Conservation (phyloP, 2,797 vertebrate genomes). For the Loriculus beryllinus region DNA sequence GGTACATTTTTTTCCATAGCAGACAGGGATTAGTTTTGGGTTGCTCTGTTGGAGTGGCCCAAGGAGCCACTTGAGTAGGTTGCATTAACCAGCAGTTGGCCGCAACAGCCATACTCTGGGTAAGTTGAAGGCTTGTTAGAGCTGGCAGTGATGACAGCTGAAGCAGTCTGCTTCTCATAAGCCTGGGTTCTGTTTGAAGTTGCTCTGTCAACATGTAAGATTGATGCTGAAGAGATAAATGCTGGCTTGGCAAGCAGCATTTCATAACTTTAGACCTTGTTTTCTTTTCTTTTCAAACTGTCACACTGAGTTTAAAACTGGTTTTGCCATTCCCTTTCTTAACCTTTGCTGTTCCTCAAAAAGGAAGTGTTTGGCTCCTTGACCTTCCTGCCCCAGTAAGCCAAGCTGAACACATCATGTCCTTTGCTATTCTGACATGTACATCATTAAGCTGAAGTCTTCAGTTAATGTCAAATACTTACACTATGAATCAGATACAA, state of each 20-base stretch:
- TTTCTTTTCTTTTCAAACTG: not conserved
- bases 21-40: not conserved
- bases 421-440: not conserved
- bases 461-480: not conserved
- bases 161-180: not conserved
- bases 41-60: not conserved
- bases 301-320: not conserved
- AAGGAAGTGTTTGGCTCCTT: not conserved
- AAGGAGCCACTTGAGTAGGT: not conserved
- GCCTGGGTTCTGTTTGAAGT: not conserved
- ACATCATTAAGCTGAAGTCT: not conserved
- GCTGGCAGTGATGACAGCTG: not conserved
- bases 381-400: not conserved
- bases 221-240: not conserved
- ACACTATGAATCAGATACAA: not conserved
- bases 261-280: not conserved
- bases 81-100: not conserved
- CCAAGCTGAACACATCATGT: not conserved
- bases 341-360: not conserved
- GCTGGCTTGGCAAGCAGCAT: not conserved
- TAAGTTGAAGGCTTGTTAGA: not conserved
- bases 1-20: accelerated
- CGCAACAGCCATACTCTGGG: not conserved
- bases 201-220: not conserved
- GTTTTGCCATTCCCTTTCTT: not conserved